Base-by-base conservation (phyloP, 2,113 vertebrate species). In the Geothlypis trichas region DNA sequence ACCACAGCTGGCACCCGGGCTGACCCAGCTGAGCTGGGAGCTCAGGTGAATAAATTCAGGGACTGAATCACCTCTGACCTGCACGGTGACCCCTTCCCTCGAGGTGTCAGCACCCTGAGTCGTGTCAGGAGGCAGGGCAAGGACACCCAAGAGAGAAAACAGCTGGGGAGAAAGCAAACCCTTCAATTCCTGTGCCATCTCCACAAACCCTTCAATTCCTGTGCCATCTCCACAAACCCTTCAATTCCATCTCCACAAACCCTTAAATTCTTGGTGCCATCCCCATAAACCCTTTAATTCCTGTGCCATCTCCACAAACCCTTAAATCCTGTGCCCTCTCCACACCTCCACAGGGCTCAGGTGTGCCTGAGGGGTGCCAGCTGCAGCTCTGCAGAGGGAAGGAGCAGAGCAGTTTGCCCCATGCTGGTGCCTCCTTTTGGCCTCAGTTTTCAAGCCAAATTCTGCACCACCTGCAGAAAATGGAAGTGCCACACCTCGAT, bases 401-500 rank as follows among this genome's bases (percentile, higher is more conserved):
- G 49, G 33, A 57, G 46, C 24, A 44, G 18, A 33, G 7, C 21
- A 24, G 49, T 15, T 10, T 4, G 15, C 14, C 16, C 47, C 11
- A 1, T 0, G 10, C 13, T 10, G n/a, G 52, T 33, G 19, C 13
- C n/a, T 42, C 44, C 51, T 61, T 22, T 17, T 15, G 4, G 6
- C 26, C 57, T 63, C 11, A 1, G 30, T 55, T 19, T 35, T 23
- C 61, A 63, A 37, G 24, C 16, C 72, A 13, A 11, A 85, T 27
- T 21, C 13, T 23, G 8, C 3, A 30, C 10, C 51, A 42, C 9
- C 11, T 19, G 31, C 2, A 28, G 28, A 24, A 83, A 73, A 73
- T 1, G 4, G 16, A 39, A 79, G 8, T 44, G 24, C 13, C 2
- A 1, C 65, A 26, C 3, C 39, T 67, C 9, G 2, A 10, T 28